phyloP scores from a whole-genome alignment of 2,113 vertebrate species.

The Hoplias malabaricus region DNA sequence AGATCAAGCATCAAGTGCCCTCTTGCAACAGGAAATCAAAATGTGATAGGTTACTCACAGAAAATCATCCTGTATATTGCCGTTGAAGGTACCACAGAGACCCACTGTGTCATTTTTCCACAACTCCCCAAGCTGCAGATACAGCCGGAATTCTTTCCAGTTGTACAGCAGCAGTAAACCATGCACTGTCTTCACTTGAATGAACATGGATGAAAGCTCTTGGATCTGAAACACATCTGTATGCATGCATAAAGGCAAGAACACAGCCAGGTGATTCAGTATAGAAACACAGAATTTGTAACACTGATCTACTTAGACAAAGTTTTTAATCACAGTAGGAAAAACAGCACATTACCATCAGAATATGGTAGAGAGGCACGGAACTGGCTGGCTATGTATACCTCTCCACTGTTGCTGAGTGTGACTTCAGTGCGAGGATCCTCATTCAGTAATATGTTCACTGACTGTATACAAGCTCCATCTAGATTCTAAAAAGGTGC shows the following conservation, averaged over 20 bases:
- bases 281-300: conserved; percentile 1
- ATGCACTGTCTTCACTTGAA: conserved; percentile 83
- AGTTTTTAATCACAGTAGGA: not conserved
- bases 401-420: conserved; percentile 87
- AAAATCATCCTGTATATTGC: conserved; percentile 94
- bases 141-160: conserved; percentile 86
- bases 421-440: conserved; percentile 90
- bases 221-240: conserved; percentile 88
- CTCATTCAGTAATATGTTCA: conserved; percentile 86
- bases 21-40: no score
- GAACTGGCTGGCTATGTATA: conserved; percentile 89
- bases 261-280: not conserved
- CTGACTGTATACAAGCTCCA: conserved; percentile 89
- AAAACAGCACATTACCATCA: conserved; percentile 75
- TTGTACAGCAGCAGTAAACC: conserved; percentile 88
- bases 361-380: conserved; percentile 89
- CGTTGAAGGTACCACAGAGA: conserved; percentile 96
- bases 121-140: conserved; percentile 79
- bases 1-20: no score
- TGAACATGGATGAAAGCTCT: conserved; percentile 87
- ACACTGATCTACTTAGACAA: not conserved
- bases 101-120: conserved; percentile 91
- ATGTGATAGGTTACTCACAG: conserved; percentile 78
- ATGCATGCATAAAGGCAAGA: not conserved
- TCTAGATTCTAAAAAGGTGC: conserved; percentile 82